Evolutionary conservation across 2,797 vertebrate species (phyloP).

Genomic region (Lepus oiostolus): DNA sequence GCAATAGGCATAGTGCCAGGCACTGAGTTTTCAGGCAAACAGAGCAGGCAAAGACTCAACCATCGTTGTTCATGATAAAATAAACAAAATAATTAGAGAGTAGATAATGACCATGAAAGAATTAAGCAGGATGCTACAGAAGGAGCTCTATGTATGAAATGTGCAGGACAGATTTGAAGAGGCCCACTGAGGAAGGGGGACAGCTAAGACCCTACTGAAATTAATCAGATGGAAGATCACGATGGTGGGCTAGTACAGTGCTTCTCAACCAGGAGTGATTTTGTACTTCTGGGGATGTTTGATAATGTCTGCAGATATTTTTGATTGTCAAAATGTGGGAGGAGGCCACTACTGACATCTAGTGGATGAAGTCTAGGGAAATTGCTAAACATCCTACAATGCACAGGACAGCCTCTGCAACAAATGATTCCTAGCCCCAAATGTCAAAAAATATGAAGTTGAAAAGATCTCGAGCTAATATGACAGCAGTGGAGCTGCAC

Average conservation of each 20-base stretch:
- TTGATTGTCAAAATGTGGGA: background rate
- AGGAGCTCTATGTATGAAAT: background rate
- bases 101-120: background rate
- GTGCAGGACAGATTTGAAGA: background rate
- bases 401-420: background rate
- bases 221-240: background rate
- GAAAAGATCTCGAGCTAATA: background rate
- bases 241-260: background rate
- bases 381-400: background rate
- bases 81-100: background rate
- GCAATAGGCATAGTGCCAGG: background rate
- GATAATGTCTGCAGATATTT: slow-evolving; percentile 1
- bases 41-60: background rate
- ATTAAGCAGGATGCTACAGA: background rate
- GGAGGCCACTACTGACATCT: slow-evolving; percentile 72
- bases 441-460: background rate
- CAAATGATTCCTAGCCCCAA: background rate
- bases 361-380: slow-evolving; percentile 63
- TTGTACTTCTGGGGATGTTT: background rate
- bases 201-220: background rate
- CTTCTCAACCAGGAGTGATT: background rate
- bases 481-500: background rate
- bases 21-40: background rate
- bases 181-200: too few species aligned
- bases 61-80: background rate